A percentile compares a stretch with the other conserved stretches of the same genome.
Evolutionary conservation across 2,113 vertebrate genomes (phyloP).

Genomic region (Calyptommatus sinebrachiatus): DNA sequence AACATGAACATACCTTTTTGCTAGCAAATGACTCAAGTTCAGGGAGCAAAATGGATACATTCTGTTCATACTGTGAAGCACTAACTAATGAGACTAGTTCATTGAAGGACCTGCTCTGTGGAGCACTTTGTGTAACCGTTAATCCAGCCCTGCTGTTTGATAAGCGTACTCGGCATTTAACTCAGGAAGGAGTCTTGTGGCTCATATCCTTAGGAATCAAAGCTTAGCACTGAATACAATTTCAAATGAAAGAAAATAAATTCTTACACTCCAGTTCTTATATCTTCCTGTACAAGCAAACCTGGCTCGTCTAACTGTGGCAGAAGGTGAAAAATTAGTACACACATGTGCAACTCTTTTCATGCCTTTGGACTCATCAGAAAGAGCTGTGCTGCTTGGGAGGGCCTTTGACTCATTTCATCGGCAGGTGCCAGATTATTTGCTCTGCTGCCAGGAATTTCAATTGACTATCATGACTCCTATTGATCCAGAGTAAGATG

Average conservation of each 20-base stretch:
- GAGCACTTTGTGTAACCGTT: neutral
- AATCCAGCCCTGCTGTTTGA: neutral
- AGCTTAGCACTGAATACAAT: neutral
- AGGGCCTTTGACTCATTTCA: conserved; percentile 12
- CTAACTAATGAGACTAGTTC: neutral
- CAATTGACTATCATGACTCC: conserved; percentile 42
- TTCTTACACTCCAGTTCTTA: neutral
- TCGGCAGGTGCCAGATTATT: conserved; percentile 31
- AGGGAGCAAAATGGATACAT: neutral
- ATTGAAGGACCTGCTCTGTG: neutral
- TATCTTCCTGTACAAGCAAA: neutral
- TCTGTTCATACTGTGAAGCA: neutral
- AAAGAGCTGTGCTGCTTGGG: accelerated
- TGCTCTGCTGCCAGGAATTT: conserved; percentile 58
- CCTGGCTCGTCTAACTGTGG: neutral
- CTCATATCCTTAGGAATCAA: neutral
- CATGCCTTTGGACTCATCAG: neutral
- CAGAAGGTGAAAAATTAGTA: neutral
- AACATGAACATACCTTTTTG: neutral
- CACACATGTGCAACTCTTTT: neutral
- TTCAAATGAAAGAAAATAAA: neutral
- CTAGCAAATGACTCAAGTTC: neutral
- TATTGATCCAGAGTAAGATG: conserved; percentile 60
- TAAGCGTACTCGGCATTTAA: neutral
- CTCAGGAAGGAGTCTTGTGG: neutral